Conservation (phyloP, 2,888 invertebrate genomes). For the Drosophila maculinotata region DNA sequence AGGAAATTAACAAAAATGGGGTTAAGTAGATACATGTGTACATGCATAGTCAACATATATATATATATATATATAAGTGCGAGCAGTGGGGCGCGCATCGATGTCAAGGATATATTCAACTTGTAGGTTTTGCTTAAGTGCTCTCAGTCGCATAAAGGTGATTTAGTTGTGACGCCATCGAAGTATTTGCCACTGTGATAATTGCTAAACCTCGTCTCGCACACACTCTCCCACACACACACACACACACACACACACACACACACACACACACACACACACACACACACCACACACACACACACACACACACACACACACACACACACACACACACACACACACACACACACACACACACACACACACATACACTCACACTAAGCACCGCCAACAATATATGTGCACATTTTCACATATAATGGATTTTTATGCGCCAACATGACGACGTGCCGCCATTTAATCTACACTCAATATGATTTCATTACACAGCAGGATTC, state of each 20-base stretch:
- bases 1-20: conserved; percentile 60
- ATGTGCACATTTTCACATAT: conserved; percentile 63
- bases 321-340: no score
- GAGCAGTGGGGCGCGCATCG: conserved; percentile 13
- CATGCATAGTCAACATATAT: conserved; percentile 1
- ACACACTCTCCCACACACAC: conserved; percentile 13
- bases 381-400: conserved; percentile 14
- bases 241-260: conserved; percentile 10
- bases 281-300: no score
- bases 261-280: not conserved
- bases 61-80: not conserved
- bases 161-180: conserved; percentile 47
- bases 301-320: no score
- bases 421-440: conserved; percentile 74
- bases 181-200: conserved; percentile 69
- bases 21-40: conserved; percentile 53
- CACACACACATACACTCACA: not conserved
- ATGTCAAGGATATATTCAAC: conserved; percentile 48
- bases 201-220: conserved; percentile 59
- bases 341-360: conserved; percentile 12
- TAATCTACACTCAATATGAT: conserved; percentile 78
- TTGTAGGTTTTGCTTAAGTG: conserved; percentile 56
- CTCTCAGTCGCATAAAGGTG: conserved; percentile 36
- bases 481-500: conserved; percentile 70
- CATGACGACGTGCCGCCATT: conserved; percentile 74